Evolutionary conservation across 2,113 vertebrate genomes (phyloP).

Genomic region (Struthio camelus): DNA sequence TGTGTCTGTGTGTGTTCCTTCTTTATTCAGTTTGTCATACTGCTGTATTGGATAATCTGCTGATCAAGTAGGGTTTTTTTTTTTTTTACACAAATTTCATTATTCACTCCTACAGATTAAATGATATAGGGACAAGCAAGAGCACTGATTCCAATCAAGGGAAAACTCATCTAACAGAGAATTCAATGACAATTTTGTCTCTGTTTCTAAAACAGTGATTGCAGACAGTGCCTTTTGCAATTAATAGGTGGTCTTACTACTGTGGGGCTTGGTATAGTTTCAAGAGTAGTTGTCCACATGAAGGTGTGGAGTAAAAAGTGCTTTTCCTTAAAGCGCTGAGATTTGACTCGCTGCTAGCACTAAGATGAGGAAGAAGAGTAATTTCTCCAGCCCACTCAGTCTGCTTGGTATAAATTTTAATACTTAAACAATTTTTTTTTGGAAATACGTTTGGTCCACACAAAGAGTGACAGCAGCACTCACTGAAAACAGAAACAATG

Average conservation of each 20-base stretch:
- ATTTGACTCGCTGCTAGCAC: background rate
- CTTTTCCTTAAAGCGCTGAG: background rate
- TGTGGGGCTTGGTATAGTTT: too few relatives aligned
- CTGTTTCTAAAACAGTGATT: background rate
- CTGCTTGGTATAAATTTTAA: too few relatives aligned
- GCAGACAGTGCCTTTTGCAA: background rate
- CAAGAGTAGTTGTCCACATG: too few relatives aligned
- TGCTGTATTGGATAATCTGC: background rate
- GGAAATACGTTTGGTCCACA: too few relatives aligned
- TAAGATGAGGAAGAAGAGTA: too few relatives aligned
- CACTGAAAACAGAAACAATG: too few relatives aligned
- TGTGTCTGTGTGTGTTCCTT: background rate
- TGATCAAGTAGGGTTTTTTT: background rate
- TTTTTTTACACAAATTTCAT: background rate
- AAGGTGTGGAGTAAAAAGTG: background rate
- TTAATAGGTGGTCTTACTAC: too few relatives aligned
- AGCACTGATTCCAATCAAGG: background rate
- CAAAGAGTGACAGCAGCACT: too few relatives aligned
- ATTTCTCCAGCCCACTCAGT: too few relatives aligned
- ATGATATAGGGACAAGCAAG: background rate
- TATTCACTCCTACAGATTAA: background rate
- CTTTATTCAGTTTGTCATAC: background rate
- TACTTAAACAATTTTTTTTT: too few relatives aligned
- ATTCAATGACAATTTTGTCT: background rate
- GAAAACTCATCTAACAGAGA: background rate